Evolutionary conservation across 2,113 vertebrate genomes (phyloP), one percentile per base, ranked within the genome.

Genomic region (Anoplopoma fimbria): DNA sequence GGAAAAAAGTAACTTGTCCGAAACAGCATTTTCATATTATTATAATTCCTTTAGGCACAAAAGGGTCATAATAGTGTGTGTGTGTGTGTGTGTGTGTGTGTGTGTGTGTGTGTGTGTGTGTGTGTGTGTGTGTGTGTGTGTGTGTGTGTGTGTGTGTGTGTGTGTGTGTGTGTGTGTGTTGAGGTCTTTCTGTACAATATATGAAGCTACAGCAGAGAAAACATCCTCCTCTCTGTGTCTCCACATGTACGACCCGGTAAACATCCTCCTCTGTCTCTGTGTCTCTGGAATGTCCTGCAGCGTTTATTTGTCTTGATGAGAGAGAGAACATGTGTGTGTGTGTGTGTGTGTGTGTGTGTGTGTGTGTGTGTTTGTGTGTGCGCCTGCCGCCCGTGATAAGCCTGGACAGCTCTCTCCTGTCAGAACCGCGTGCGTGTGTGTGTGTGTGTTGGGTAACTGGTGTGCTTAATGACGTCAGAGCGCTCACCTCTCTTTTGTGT

Each of bases 221-320:
- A 91, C 81, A 85, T 87, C 89, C 83, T 89, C 87, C 87, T 77
- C 49, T 80, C 47, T 85, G 58, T 81, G 73, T 73, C 53, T 86
- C 72, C 72, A 60, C 74, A 68, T 89, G 53, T 51, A 47, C 4
- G 0, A 53, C 47, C 49, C 65, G 76, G 51, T 85, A 84, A 90
- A 87, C 81, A 92, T 87, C 87, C 87, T 93, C 88, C 90, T 73
- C 57, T 69, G 68, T 65, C 69, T 69, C 33, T 23, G 67, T 29
- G 77, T 51, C 31, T 72, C 78, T 86, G 85, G 90, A 93, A 89
- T 88, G 89, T 85, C 64, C 75, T 5, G 8, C 77, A 65, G 60
- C 12, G 49, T 55, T 68, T 27, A 58, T 42, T 69, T 68, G n/a
- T 80, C 33, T 51, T 33, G 57, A 76, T 83, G 25, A 69, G 64